Percentiles rank a stretch among this genome's conserved stretches.
Conservation (phyloP, 2,888 invertebrate genomes). For the Dichetophora obliterata region DNA sequence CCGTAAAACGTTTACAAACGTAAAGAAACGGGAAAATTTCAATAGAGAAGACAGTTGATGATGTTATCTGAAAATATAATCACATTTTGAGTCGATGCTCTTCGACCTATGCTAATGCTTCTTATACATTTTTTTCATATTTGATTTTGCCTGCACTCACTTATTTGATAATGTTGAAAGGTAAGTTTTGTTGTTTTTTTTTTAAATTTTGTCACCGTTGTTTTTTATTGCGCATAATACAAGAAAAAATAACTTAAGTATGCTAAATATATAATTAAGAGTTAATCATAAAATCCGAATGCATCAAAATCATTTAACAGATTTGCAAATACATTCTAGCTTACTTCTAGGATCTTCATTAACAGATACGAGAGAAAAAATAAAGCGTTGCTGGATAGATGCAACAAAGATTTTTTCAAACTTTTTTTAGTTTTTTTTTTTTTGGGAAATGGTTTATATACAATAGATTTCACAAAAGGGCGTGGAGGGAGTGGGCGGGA, state of each 20-base stretch:
- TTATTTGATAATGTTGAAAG: conserved; percentile 9
- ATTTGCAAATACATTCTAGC: conserved; percentile 51
- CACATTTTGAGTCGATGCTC: too few species aligned
- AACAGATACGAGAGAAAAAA: conserved; percentile 50
- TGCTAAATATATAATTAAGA: conserved; percentile 60
- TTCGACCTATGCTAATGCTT: too few species aligned
- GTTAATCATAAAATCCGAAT: conserved; percentile 47
- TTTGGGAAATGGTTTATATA: conserved; percentile 55
- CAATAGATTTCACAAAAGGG: conserved; percentile 53
- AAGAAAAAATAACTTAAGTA: conserved; percentile 58
- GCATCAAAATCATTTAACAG: conserved; percentile 39
- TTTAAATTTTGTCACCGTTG: conserved; percentile 69
- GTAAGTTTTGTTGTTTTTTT: conserved; percentile 30
- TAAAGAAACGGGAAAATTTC: not conserved
- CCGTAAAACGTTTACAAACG: too few species aligned
- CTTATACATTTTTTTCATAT: too few species aligned
- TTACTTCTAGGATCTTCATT: conserved; percentile 54
- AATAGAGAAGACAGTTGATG: not conserved
- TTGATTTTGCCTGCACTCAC: too few species aligned
- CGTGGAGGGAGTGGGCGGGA: conserved; percentile 22
- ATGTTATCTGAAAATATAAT: too few species aligned
- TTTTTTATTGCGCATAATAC: conserved; percentile 67
- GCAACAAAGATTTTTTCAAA: conserved; percentile 37
- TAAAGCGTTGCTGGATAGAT: conserved; percentile 40
- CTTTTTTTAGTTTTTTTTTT: not conserved